phyloP scores from a whole-genome alignment of 2,113 vertebrate species.

The Romanogobio albipinnatus region DNA sequence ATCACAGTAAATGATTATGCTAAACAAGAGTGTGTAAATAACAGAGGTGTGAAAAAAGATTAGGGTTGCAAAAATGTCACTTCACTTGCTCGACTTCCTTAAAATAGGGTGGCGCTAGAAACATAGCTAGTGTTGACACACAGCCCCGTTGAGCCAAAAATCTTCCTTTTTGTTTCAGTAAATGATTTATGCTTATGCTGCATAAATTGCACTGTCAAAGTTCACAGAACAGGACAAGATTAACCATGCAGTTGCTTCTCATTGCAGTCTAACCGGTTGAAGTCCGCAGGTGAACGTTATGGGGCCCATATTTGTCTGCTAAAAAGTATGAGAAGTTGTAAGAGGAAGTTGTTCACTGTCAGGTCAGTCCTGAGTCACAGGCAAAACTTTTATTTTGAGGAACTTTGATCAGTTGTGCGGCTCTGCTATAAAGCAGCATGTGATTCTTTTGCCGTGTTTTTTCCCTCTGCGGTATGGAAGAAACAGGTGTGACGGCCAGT shows the following conservation, averaged over 20 bases:
- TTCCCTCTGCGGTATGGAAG: background rate
- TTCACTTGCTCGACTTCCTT: conserved; percentile 32
- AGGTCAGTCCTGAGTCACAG: conserved; percentile 30
- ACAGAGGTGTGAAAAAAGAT: background rate
- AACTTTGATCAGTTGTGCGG: conserved; percentile 44
- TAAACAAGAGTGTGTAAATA: background rate
- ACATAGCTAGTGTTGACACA: background rate
- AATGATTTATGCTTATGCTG: background rate
- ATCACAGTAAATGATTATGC: background rate
- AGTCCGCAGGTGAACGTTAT: background rate
- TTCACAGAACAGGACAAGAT: background rate
- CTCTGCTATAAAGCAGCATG: conserved; percentile 42
- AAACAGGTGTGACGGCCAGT: background rate
- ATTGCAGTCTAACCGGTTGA: background rate
- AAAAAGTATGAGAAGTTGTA: conserved; percentile 17
- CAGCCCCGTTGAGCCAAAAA: background rate
- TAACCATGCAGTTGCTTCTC: background rate
- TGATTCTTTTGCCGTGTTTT: conserved; percentile 26
- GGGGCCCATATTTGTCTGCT: background rate
- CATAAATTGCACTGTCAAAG: background rate
- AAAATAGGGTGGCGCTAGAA: conserved; percentile 11
- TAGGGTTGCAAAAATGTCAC: background rate
- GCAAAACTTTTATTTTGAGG: conserved; percentile 34
- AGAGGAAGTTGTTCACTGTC: conserved; percentile 41
- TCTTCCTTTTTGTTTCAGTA: background rate